Evolutionary conservation across 1,140 invertebrate genomes (phyloP), one percentile per base, ranked within the genome.

Genomic region (Trachymyrmex septentrionalis): DNA sequence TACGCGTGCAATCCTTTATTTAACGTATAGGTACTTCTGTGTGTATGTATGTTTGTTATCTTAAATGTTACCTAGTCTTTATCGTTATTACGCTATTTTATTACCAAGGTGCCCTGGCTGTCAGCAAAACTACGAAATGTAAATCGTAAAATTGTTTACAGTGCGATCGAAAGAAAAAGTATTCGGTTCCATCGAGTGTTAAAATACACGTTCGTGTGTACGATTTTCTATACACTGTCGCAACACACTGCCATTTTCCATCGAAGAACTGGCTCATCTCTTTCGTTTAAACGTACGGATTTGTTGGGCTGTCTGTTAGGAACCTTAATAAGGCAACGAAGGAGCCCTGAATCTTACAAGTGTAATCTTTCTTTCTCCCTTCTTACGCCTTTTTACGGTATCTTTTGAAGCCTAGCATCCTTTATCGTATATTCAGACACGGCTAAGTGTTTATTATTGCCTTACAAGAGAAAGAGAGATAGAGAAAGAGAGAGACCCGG

Each of bases 271-370:
- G 71, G 71, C 64, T 87, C 63, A 69, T 75, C 34, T 85, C 48
- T 64, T 38, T 81, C 44, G 86, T 89, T 81, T 81, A 72, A 87
- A 85, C 76, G 76, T 88, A 80, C 66, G 61, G 34, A 3, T 90
- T 63, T 77, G 75, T 86, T 72, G 85, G 81, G 61, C 76, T 82
- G 80, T 88, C 85, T 87, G 77, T 89, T 93, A 94, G 93, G 93
- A 93, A 93, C 92, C 92, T 93, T 87, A 82, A 88, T 94, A 93
- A 93, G 93, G 92, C 92, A 93, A 92, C 91, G 90, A 89, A 93
- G 81, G 90, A 93, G 92, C 91, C 92, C 91, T 93, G 87, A 93
- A 88, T 92, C 84, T 88, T 86, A 91, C 77, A 59, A 87, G 64
- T 87, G 80, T 81, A 72, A 66, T 87, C 50, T 75, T 69, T 81